Percentiles rank a stretch among this genome's conserved stretches.
phyloP scores from a whole-genome alignment of 2,888 invertebrate genomes.

The Linnaemya vulpina region DNA sequence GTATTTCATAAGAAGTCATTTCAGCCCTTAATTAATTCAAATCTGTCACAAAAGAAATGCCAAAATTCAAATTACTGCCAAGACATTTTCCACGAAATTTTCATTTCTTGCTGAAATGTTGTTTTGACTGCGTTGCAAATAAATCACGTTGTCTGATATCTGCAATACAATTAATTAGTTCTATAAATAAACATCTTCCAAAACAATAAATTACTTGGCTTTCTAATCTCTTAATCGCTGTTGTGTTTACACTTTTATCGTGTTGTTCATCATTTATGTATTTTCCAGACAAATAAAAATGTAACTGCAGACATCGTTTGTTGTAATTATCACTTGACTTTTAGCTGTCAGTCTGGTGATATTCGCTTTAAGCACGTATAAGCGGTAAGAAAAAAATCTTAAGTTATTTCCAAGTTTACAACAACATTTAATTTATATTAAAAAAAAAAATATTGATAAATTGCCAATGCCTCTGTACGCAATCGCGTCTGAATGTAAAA shows the following conservation, averaged over 20 bases:
- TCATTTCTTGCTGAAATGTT: too few relatives aligned
- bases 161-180: not conserved
- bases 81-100: too few relatives aligned
- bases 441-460: conserved; percentile 59
- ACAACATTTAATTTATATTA: conserved; percentile 46
- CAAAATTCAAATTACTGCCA: too few relatives aligned
- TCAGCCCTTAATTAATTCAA: too few relatives aligned
- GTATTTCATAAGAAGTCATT: too few relatives aligned
- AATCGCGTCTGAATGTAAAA: conserved; percentile 47
- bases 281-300: not conserved
- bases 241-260: conserved; percentile 14
- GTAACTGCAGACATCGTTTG: not conserved
- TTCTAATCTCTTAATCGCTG: conserved; percentile 20
- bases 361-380: conserved; percentile 12
- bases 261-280: not conserved
- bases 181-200: not conserved
- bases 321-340: conserved; percentile 49
- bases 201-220: not conserved
- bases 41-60: too few relatives aligned
- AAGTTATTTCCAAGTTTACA: conserved; percentile 15
- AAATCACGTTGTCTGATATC: not conserved
- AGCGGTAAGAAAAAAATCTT: not conserved
- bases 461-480: conserved; percentile 58
- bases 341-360: conserved; percentile 53
- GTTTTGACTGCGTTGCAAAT: not conserved